Conservation (phyloP, 1,140 invertebrate genomes). For the Cotesia typhae region DNA sequence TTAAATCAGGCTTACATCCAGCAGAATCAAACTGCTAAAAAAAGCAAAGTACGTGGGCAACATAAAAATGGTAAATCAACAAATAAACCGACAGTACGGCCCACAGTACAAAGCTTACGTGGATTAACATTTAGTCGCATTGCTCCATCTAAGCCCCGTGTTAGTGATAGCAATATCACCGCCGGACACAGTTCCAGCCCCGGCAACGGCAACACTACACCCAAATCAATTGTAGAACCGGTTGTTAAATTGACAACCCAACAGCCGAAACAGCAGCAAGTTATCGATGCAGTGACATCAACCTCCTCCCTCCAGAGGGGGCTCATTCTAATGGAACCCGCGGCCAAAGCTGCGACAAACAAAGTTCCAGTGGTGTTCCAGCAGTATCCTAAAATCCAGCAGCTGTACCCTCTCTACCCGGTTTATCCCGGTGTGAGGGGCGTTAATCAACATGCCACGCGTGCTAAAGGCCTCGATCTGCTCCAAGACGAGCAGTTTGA, state of each 20-base stretch:
- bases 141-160: constrained; percentile 50
- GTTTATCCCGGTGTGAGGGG: constrained; percentile 59
- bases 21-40: constrained; percentile 56
- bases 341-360: constrained; percentile 54
- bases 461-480: constrained; percentile 64
- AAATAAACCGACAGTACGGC: constrained; percentile 55
- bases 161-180: constrained; percentile 48
- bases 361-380: constrained; percentile 78
- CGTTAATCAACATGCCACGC: constrained; percentile 52
- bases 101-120: constrained; percentile 59
- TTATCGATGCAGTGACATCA: constrained; percentile 34
- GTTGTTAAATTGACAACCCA: constrained; percentile 40
- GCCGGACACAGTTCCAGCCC: constrained; percentile 40
- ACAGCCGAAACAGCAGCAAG: constrained; percentile 38
- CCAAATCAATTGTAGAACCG: constrained; percentile 40
- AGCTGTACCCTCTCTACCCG: constrained; percentile 77
- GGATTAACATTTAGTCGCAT: constrained; percentile 55
- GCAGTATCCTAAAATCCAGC: constrained; percentile 77
- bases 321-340: constrained; percentile 54
- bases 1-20: constrained; percentile 66
- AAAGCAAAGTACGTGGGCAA: constrained; percentile 56
- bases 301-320: constrained; percentile 52
- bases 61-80: constrained; percentile 60
- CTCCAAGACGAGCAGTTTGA: constrained; percentile 63
- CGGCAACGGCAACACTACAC: constrained; percentile 17